Evolutionary conservation across 1,140 invertebrate species (phyloP).

Genomic region (Pentalonia nigronervosa): DNA sequence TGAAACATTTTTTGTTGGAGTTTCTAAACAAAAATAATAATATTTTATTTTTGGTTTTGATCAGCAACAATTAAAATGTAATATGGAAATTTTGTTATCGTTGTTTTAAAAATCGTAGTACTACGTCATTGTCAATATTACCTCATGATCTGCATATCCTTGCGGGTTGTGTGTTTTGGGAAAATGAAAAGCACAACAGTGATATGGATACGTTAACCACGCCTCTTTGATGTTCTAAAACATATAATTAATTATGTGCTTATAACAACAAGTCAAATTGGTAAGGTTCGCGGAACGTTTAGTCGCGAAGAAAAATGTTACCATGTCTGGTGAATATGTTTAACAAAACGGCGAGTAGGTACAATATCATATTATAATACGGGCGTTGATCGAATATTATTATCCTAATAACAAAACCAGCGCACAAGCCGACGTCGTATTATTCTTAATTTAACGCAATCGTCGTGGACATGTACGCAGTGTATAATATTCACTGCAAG

Average conservation of each 20-base stretch:
- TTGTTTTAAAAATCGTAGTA: not conserved
- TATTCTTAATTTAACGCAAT: not conserved
- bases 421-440: not conserved
- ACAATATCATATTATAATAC: too few relatives aligned
- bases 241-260: not conserved
- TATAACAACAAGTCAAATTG: not conserved
- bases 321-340: not conserved
- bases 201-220: slow-evolving; percentile 83
- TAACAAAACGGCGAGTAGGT: not conserved
- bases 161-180: slow-evolving; percentile 79
- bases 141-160: slow-evolving; percentile 69
- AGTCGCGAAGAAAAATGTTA: not conserved
- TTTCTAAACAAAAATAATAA: slow-evolving; percentile 16
- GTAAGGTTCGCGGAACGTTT: not conserved
- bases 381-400: too few relatives aligned
- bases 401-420: not conserved
- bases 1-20: slow-evolving; percentile 9
- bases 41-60: not conserved
- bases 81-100: not conserved
- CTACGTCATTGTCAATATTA: slow-evolving; percentile 60
- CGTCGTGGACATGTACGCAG: not conserved
- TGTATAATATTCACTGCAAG: not conserved
- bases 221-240: slow-evolving; percentile 68
- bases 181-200: slow-evolving; percentile 88
- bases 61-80: not conserved